Conservation (phyloP, 2,888 invertebrate species). For the Zaprionus obscuricornis region DNA sequence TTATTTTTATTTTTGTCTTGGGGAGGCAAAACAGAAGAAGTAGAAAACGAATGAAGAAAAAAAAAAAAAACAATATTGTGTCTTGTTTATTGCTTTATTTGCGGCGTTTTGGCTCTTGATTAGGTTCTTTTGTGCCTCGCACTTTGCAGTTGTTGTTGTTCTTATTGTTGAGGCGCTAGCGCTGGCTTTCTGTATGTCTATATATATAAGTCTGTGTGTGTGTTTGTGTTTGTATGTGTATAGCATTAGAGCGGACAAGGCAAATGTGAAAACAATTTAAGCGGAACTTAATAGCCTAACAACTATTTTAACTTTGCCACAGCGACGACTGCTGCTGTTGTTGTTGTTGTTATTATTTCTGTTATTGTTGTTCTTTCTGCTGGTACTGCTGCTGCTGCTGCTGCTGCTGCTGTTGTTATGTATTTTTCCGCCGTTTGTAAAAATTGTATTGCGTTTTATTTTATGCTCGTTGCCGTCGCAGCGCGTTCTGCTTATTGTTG, state of each 20-base stretch:
- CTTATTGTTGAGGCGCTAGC: constrained; percentile 27
- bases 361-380: constrained; percentile 15
- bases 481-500: constrained; percentile 6
- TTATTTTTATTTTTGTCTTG: constrained; percentile 50
- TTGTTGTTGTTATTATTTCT: constrained; percentile 30
- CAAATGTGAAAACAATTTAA: constrained; percentile 75
- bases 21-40: constrained; percentile 16
- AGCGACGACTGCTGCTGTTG: constrained; percentile 7
- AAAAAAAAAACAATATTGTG: constrained; percentile 61
- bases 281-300: constrained; percentile 72
- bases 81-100: constrained; percentile 77
- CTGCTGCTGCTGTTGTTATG: constrained; percentile 29
- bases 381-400: constrained; percentile 15
- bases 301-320: constrained; percentile 65
- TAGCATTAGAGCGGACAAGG: constrained; percentile 46
- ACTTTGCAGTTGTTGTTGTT: constrained; percentile 44
- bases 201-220: constrained; percentile 8
- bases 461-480: constrained; percentile 41
- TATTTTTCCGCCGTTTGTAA: constrained; percentile 53
- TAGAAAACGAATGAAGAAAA: constrained; percentile 8
- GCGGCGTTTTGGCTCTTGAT: constrained; percentile 75
- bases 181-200: constrained; percentile 19
- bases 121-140: constrained; percentile 74
- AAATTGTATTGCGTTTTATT: constrained; percentile 75
- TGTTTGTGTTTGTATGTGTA: constrained; percentile 26